Evolutionary conservation across 2,888 invertebrate species (phyloP).

Genomic region (Norana najaformis): DNA sequence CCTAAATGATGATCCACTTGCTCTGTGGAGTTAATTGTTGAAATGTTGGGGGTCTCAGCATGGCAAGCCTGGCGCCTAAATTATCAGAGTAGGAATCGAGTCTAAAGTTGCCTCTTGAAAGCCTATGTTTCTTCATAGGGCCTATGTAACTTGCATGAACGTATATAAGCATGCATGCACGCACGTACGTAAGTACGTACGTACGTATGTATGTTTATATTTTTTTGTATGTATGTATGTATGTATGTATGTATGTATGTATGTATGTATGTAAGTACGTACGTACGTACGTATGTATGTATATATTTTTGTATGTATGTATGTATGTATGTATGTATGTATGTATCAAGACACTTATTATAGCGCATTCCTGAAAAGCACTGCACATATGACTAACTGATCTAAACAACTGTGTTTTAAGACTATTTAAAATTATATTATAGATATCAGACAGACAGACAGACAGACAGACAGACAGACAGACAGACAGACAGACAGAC

Average conservation of each 20-base stretch:
- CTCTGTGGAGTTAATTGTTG: no score
- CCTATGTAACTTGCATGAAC: no score
- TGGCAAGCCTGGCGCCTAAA: no score
- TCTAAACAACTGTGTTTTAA: neutral
- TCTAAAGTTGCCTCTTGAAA: no score
- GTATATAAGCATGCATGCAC: no score
- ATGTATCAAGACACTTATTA: neutral
- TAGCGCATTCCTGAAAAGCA: no score
- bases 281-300: neutral
- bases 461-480: neutral
- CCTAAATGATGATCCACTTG: no score
- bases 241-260: neutral
- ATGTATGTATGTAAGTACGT: no score
- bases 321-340: constrained; percentile 18
- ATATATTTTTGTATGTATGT: neutral
- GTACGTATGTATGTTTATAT: neutral
- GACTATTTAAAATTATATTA: neutral
- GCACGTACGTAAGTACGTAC: no score
- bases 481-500: neutral
- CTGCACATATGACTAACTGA: neutral
- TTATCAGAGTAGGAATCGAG: no score
- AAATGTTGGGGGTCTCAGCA: no score
- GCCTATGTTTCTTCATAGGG: no score
- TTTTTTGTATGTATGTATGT: neutral
- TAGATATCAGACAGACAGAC: neutral